These are phyloP conservation scores for Rafetus swinhoei DNA, from an alignment of 2,113 vertebrate genomes.

Conservation along the genomic window DNA sequence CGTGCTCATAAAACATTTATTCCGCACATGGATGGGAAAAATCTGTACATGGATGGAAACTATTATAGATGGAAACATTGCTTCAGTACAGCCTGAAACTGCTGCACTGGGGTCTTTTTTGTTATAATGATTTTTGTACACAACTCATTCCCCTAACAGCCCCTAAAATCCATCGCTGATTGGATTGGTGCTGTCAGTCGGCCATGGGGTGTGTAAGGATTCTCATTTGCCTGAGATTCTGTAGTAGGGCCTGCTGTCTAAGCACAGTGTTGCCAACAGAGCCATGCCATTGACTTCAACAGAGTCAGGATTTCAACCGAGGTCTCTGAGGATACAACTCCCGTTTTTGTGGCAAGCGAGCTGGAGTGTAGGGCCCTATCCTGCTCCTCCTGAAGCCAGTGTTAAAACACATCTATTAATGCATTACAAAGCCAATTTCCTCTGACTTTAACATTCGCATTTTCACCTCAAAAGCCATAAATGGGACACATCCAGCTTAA, in stretches of 20 bases:
- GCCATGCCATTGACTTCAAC: neutral
- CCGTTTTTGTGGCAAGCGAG: neutral
- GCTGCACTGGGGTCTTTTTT: neutral
- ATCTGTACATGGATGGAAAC: too few relatives aligned
- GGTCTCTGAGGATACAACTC: neutral
- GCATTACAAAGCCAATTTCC: too few relatives aligned
- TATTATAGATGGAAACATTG: too few relatives aligned
- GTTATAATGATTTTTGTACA: neutral
- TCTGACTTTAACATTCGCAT: too few relatives aligned
- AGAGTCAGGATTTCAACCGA: neutral
- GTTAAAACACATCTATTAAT: neutral
- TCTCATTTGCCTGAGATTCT: neutral
- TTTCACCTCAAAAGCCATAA: too few relatives aligned
- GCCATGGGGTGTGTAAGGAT: neutral
- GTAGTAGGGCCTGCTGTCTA: neutral
- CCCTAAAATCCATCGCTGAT: neutral
- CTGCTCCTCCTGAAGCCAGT: neutral
- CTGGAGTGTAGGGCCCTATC: too few relatives aligned
- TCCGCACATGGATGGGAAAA: too few relatives aligned
- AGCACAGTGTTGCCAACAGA: accelerated
- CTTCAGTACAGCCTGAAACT: neutral
- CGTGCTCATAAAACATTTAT: too few relatives aligned
- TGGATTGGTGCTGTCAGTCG: neutral
- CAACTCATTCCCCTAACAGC: neutral
- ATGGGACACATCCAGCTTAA: too few relatives aligned